Evolutionary conservation across 2,888 invertebrate genomes (phyloP).

Genomic region (Poecilobothrus nobilitatus): DNA sequence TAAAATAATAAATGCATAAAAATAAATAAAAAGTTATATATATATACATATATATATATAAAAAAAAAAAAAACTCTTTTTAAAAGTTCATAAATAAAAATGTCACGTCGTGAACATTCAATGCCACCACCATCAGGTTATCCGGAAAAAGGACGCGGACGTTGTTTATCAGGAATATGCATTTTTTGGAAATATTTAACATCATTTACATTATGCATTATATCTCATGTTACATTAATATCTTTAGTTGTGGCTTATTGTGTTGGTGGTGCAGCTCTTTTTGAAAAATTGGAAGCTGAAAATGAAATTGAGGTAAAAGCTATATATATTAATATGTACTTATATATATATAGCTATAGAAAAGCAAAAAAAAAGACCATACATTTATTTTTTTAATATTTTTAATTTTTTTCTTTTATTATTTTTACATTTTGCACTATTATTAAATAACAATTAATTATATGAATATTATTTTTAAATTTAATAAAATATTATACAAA

Average conservation of each 20-base stretch:
- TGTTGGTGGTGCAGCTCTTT: slow-evolving; percentile 77
- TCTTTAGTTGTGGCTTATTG: slow-evolving; percentile 84
- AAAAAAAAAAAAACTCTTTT: too few species aligned
- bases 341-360: not conserved
- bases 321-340: not conserved
- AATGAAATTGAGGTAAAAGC: slow-evolving; percentile 61
- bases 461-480: too few species aligned
- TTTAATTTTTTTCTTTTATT: not conserved
- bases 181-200: slow-evolving; percentile 68
- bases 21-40: too few species aligned
- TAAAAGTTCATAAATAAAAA: not conserved
- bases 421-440: not conserved
- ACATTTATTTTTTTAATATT: not conserved
- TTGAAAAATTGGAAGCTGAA: slow-evolving; percentile 65
- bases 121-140: slow-evolving; percentile 34
- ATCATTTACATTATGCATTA: slow-evolving; percentile 51
- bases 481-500: too few species aligned
- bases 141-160: slow-evolving; percentile 35
- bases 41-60: too few species aligned
- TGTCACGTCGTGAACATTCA: slow-evolving; percentile 35
- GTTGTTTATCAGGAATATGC: slow-evolving; percentile 40
- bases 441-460: too few species aligned
- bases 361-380: not conserved
- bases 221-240: slow-evolving; percentile 80
- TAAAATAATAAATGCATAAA: too few species aligned